Evolutionary conservation across 2,113 vertebrate genomes (phyloP).

Genomic region (Paratilapia polleni): DNA sequence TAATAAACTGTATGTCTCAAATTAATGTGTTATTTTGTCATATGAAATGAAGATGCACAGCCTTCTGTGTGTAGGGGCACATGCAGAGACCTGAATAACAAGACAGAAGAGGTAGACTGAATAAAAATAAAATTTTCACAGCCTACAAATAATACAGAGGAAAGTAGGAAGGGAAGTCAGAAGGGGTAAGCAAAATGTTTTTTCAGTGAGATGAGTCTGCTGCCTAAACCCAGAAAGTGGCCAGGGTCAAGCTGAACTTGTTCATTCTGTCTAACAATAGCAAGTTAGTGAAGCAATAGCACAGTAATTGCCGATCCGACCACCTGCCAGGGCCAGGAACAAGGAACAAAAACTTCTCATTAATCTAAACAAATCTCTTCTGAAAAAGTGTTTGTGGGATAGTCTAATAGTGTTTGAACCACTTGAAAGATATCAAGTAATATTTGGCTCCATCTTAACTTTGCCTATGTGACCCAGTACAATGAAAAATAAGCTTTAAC

Average conservation of each 20-base stretch:
- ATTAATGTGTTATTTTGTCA: background rate
- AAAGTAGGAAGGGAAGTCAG: background rate
- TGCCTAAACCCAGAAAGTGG: background rate
- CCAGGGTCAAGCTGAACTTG: background rate
- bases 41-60: background rate
- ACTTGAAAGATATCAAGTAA: constrained; percentile 1
- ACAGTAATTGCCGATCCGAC: constrained; percentile 18
- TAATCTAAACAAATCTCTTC: background rate
- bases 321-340: background rate
- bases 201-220: background rate
- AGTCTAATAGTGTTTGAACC: background rate
- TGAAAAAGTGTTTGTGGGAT: background rate
- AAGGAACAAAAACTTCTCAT: constrained; percentile 6
- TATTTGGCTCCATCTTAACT: background rate
- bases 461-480: background rate
- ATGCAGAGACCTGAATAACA: background rate
- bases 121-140: background rate
- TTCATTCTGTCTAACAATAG: constrained; percentile 3
- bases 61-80: background rate
- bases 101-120: background rate
- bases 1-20: background rate
- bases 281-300: background rate
- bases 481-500: background rate
- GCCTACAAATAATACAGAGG: background rate
- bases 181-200: background rate